A percentile compares a stretch with the other conserved stretches of the same genome.
Conservation (phyloP, 1,140 invertebrate species). For the Asobara japonica region DNA sequence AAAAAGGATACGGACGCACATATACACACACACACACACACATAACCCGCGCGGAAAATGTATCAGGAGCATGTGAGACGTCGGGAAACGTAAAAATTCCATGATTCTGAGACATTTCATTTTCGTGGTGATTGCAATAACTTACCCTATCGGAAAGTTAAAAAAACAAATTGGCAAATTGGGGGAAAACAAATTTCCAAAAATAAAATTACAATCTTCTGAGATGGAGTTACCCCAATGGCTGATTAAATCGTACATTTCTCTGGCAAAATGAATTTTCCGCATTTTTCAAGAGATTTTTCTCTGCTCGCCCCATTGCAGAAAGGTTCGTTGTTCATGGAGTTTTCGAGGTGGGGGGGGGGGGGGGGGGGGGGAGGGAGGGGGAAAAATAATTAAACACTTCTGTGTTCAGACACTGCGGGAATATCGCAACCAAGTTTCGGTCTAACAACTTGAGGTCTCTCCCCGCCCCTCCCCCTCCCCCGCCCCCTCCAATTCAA, state of each 20-base stretch:
- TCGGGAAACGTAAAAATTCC: neutral
- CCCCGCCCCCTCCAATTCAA: neutral
- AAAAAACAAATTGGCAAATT: neutral
- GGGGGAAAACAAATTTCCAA: neutral
- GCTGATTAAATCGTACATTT: neutral
- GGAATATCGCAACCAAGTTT: neutral
- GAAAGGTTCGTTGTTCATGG: neutral
- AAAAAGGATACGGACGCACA: too few relatives aligned
- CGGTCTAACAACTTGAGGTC: neutral
- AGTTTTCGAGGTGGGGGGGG: too few relatives aligned
- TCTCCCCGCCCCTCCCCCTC: neutral
- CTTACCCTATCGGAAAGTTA: too few relatives aligned
- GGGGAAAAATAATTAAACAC: neutral
- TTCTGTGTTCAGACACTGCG: neutral
- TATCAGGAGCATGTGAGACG: too few relatives aligned
- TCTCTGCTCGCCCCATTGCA: neutral
- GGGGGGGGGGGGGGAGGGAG: too few relatives aligned
- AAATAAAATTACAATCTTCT: too few relatives aligned
- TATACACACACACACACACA: too few relatives aligned
- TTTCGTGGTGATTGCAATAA: too few relatives aligned
- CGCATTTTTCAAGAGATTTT: neutral
- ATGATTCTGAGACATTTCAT: too few relatives aligned
- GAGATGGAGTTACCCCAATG: too few relatives aligned
- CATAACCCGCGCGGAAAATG: too few relatives aligned
- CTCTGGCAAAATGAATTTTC: neutral